Evolutionary conservation across 2,797 vertebrate genomes (phyloP).

Genomic region (Enteromius treurensis): DNA sequence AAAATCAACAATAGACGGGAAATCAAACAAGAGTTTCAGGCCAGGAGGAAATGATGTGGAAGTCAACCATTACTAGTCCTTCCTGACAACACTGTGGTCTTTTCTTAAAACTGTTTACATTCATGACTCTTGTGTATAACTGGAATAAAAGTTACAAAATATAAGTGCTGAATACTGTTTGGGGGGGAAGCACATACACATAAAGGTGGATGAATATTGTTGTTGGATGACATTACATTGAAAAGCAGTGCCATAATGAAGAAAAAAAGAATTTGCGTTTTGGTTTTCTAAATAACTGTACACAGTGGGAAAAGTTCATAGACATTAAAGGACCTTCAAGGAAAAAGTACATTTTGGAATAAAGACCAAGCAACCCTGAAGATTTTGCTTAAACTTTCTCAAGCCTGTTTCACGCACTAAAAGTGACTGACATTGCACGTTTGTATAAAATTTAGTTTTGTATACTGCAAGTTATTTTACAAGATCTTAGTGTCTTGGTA

Average conservation of each 20-base stretch:
- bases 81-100: neutral
- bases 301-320: neutral
- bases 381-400: neutral
- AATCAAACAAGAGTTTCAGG: constrained; percentile 6
- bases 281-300: constrained; percentile 27
- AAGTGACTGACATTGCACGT: neutral
- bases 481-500: neutral
- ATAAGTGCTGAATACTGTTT: constrained; percentile 13
- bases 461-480: neutral
- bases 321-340: neutral
- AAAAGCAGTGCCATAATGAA: neutral
- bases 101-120: constrained; percentile 12
- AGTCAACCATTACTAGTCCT: constrained; percentile 5
- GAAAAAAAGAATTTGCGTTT: neutral
- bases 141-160: constrained; percentile 9
- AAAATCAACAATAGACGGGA: constrained; percentile 50
- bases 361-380: neutral
- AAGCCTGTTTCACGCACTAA: neutral
- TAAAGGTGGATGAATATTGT: neutral
- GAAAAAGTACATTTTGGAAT: neutral
- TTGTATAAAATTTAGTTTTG: neutral
- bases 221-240: neutral
- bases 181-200: neutral
- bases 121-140: constrained; percentile 15
- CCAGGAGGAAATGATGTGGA: neutral